These are phyloP conservation scores for Tragulus kanchil DNA, from an alignment of 2,113 vertebrate species.

Conservation along the genomic window DNA sequence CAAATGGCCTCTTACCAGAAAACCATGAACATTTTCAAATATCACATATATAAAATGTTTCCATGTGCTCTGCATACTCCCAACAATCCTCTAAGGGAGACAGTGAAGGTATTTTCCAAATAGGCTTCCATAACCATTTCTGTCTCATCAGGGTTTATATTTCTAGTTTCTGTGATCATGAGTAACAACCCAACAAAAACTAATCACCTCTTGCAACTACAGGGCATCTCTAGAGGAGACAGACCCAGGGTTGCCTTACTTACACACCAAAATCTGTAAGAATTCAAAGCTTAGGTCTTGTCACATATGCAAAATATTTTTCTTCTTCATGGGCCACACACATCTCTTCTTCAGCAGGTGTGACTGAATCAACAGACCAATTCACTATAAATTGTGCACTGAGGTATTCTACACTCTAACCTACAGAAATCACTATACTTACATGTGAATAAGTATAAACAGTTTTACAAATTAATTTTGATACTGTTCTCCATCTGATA, in stretches of 20 bases:
- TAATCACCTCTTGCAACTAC: not conserved
- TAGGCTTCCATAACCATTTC: not conserved
- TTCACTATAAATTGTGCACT: not conserved
- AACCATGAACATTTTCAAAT: not conserved
- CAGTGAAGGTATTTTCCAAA: not conserved
- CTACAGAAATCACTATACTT: not conserved
- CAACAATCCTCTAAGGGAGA: not conserved
- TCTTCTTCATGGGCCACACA: not conserved
- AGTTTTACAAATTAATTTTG: not conserved
- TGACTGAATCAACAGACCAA: not conserved
- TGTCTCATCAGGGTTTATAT: not conserved
- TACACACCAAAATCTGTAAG: not conserved
- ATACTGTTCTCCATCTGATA: not conserved
- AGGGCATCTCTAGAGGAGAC: not conserved
- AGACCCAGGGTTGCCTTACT: not conserved
- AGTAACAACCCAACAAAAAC: conserved; percentile 34
- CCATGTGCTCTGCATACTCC: not conserved
- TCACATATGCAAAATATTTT: not conserved
- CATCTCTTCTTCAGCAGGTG: not conserved
- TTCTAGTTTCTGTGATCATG: not conserved
- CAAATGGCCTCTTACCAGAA: not conserved
- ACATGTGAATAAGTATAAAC: not conserved
- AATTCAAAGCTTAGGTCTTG: not conserved
- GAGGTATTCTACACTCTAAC: not conserved
- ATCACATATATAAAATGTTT: not conserved